Percentiles rank a stretch among this genome's conserved stretches.
Evolutionary conservation across 2,888 invertebrate genomes (phyloP).

Genomic region (Matsumyia berberina): DNA sequence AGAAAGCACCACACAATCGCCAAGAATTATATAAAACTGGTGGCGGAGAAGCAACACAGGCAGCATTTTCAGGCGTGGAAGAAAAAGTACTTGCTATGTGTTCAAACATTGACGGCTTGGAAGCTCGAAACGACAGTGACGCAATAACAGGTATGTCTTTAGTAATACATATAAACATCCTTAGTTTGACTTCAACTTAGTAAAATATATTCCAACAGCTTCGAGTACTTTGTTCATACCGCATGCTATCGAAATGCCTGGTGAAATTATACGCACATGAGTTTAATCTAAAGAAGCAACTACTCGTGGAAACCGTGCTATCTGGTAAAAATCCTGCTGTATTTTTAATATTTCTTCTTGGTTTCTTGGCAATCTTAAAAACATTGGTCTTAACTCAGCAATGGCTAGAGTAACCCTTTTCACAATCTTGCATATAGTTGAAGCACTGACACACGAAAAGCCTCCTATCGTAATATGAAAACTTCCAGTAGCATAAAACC

Average conservation of each 20-base stretch:
- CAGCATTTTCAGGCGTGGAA: conserved; percentile 1
- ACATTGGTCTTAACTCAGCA: not conserved
- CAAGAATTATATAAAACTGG: not conserved
- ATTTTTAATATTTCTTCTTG: not conserved
- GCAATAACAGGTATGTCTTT: conserved; percentile 5
- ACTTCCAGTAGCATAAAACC: conserved; percentile 7
- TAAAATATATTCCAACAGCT: not conserved
- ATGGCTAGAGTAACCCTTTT: conserved; percentile 5
- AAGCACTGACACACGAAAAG: not conserved
- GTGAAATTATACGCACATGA: not conserved
- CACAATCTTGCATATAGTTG: conserved; percentile 9
- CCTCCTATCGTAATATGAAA: not conserved
- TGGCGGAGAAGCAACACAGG: conserved; percentile 1
- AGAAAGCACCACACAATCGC: not conserved
- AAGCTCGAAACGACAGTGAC: conserved; percentile 19
- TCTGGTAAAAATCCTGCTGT: not conserved
- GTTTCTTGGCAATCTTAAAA: conserved; percentile 13
- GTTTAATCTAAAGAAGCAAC: not conserved
- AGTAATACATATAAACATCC: not conserved
- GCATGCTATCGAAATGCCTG: not conserved
- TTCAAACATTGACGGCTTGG: conserved; percentile 14
- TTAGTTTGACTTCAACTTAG: no score
- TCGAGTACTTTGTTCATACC: no score
- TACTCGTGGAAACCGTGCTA: not conserved
- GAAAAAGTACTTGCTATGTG: conserved; percentile 19